Conservation (phyloP, 2,888 invertebrate genomes). For the Acanthopleura granulata region DNA sequence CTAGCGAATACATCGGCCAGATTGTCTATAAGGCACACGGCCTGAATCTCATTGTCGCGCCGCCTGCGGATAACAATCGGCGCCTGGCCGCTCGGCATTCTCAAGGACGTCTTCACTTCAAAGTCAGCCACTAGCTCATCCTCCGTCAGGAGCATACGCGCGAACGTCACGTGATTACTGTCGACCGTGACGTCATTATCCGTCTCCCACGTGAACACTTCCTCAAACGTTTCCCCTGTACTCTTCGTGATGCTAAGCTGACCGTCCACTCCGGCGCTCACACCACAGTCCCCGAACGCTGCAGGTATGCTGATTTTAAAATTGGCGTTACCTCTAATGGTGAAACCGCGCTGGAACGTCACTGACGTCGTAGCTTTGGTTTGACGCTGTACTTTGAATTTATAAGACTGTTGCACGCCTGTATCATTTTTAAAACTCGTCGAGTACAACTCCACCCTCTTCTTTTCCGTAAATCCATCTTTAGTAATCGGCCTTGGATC, state of each 20-base stretch:
- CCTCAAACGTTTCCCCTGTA: conserved; percentile 47
- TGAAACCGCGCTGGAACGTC: conserved; percentile 46
- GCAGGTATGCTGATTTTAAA: conserved; percentile 47
- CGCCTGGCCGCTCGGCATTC: conserved; percentile 51
- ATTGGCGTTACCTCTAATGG: conserved; percentile 44
- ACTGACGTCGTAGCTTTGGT: conserved; percentile 48
- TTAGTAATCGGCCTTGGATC: conserved; percentile 28
- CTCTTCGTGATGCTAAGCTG: conserved; percentile 43
- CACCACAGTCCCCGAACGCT: conserved; percentile 48
- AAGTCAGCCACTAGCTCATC: conserved; percentile 51
- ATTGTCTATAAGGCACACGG: not conserved
- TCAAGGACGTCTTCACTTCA: conserved; percentile 46
- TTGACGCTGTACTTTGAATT: conserved; percentile 48
- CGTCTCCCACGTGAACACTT: conserved; percentile 50
- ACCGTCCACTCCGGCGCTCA: conserved; percentile 48
- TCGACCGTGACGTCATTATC: conserved; percentile 54
- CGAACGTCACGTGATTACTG: conserved; percentile 48
- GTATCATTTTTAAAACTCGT: conserved; percentile 52
- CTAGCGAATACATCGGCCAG: not conserved
- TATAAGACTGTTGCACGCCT: conserved; percentile 49
- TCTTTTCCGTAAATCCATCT: conserved; percentile 42
- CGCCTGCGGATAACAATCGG: conserved; percentile 35
- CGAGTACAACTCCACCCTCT: conserved; percentile 48
- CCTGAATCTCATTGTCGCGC: not conserved
- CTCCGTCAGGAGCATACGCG: conserved; percentile 43